phyloP scores from a whole-genome alignment of 2,888 invertebrate species.

The Drosophila monieri region DNA sequence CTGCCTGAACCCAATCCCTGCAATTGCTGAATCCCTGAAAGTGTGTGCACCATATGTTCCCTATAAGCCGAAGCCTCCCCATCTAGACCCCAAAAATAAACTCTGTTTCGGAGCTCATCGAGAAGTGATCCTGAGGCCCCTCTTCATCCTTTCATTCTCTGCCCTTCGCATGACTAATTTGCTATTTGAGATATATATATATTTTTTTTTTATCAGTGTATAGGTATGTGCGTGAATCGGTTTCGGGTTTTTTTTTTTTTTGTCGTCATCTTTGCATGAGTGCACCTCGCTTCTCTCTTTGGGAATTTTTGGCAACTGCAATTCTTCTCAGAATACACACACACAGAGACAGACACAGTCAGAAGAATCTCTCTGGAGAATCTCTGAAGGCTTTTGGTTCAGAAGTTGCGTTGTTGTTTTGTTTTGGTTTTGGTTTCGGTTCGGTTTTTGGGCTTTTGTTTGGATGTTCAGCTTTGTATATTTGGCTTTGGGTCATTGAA shows the following conservation, averaged over 20 bases:
- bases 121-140: background rate
- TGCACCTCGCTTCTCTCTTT: slow-evolving; percentile 10
- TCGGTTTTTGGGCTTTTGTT: slow-evolving; percentile 66
- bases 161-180: slow-evolving; percentile 75
- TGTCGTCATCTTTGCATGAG: slow-evolving; percentile 38
- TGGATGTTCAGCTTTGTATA: slow-evolving; percentile 58
- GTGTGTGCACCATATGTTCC: slow-evolving; percentile 18
- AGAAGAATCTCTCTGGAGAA: slow-evolving; percentile 42
- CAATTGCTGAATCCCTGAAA: background rate
- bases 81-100: slow-evolving; percentile 2
- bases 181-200: slow-evolving; percentile 74
- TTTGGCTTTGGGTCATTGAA: slow-evolving; percentile 71
- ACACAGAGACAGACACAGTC: slow-evolving; percentile 37
- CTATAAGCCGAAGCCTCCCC: slow-evolving; percentile 1
- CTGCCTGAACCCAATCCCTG: background rate
- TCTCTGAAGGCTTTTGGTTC: slow-evolving; percentile 52
- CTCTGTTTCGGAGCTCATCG: background rate
- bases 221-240: too few relatives aligned
- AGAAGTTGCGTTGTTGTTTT: slow-evolving; percentile 42
- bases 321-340: slow-evolving; percentile 21
- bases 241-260: slow-evolving; percentile 57
- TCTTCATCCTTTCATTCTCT: slow-evolving; percentile 5
- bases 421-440: slow-evolving; percentile 40
- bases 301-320: slow-evolving; percentile 62
- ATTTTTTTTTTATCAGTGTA: slow-evolving; percentile 36